Base-by-base conservation (phyloP, 2,888 invertebrate genomes). In the Drosophila niveifrons region DNA sequence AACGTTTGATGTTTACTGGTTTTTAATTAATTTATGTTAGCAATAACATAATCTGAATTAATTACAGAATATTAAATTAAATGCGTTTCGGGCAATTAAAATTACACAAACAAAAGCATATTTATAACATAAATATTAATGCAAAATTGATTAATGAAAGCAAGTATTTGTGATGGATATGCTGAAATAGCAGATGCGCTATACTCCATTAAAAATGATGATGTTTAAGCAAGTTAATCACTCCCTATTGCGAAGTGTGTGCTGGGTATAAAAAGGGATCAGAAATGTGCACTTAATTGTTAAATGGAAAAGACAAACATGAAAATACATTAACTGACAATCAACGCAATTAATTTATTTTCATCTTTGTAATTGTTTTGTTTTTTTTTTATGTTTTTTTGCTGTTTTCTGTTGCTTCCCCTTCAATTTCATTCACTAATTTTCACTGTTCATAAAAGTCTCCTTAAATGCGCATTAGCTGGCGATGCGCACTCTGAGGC, bases 331-430 rank as follows among this genome's bases (percentile, higher is more conserved):
- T 46, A 63, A 41, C 52, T 17, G 31, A 47, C 63, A 61, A 78
- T 78, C 64, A 78, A 34, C 53, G 44, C 55, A 69, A 78, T 78
- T 75, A 69, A 75, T 62, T 69, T 57, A 46, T 61, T 50, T 51
- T 51, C 41, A 62, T 55, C 41, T 68, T 57, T 47, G 9, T 61
- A 61, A 58, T 55, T 43, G 31, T 55, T 57, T 46, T 56, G 17
- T 41, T 13, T 15, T 31, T n/a, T n/a, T n/a, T n/a, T n/a, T n/a
- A n/a, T n/a, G n/a, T 48, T 47, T 53, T 47, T 34, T 2, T 41
- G 2, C 15, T 41, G 13, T 41, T 17, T n/a, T n/a, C n/a, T n/a
- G 0, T 3, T 15, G 43, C 15, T 47, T 17, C 13, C 31, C 8
- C 9, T 34, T 31, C 31, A 18, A 17, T 59, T 17, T 17, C 23